Evolutionary conservation across 2,888 invertebrate species (phyloP), one percentile per base, ranked within the genome.

Genomic region (Ennomos erosarius): DNA sequence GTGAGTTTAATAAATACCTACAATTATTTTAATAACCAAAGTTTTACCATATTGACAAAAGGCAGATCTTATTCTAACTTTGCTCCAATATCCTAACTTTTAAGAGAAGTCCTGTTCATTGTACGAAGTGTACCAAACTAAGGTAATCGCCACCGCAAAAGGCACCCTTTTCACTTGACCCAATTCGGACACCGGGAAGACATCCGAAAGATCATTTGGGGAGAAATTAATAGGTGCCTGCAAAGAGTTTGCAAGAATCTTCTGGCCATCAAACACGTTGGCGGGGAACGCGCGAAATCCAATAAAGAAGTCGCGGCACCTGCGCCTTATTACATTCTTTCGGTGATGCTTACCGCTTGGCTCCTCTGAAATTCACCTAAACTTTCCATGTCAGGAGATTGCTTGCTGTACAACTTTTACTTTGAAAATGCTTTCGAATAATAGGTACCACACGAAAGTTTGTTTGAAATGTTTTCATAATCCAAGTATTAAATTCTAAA

Each of bases 261-360:
- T 84, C 79, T 82, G 85, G 85, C 88, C 84, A 90, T 90, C 90
- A 88, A 86, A 87, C 87, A 90, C 88, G 90, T 90, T 89, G 85
- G 76, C 75, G 74, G 64, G 90, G 90, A 90, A 87, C 88, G 90
- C 85, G 87, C 84, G 86, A 90, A 90, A 92, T 91, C 88, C 90
- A 91, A 92, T 92, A 92, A 92, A 89, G 90, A 88, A 89, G 79
- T 85, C 80, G 82, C 81, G 81, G 82, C 90, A 92, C 91, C 91
- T 92, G 90, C 81, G 83, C 87, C 88, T 89, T 91, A 91, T 92
- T 90, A 90, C 91, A 91, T 92, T 91, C 91, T 87, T 89, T 85
- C 80, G 82, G 84, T 82, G 87, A 82, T 86, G 82, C 85, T 85
- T 80, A 81, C 80, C 80, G 81, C 76, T 78, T 82, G 77, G 43